Conservation (phyloP, 1,140 invertebrate species). For the Temnothorax curvispinosus region DNA sequence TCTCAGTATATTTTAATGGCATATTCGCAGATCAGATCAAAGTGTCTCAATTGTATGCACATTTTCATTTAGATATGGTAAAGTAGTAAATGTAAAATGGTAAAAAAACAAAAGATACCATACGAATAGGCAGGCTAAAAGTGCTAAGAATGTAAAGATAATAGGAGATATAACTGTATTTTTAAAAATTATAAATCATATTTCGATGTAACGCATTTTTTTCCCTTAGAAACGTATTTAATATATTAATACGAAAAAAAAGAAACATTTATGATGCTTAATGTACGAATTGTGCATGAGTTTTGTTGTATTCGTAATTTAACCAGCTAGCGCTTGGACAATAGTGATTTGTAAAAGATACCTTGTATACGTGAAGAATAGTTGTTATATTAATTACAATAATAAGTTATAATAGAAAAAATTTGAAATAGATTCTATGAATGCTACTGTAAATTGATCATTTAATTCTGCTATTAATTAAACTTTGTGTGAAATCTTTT, state of each 20-base stretch:
- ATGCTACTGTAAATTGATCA: neutral
- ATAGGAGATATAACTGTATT: neutral
- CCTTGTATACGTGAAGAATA: conserved; percentile 30
- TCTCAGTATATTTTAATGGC: neutral
- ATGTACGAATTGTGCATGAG: neutral
- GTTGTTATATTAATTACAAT: neutral
- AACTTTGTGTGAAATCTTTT: neutral
- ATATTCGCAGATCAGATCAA: neutral
- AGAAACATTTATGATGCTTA: neutral
- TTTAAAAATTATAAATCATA: conserved; percentile 4
- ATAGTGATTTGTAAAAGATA: conserved; percentile 90
- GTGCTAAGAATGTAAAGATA: neutral
- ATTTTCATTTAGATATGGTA: neutral
- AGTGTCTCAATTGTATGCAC: neutral
- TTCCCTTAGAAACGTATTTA: neutral
- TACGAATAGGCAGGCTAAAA: neutral
- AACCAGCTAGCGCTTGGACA: conserved; percentile 91
- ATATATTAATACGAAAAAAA: neutral
- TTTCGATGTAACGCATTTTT: neutral
- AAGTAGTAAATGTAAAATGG: neutral
- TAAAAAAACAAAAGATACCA: neutral
- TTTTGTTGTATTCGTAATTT: conserved; percentile 61
- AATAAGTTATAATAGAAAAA: conserved; percentile 4
- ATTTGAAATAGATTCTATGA: neutral
- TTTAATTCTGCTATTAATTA: neutral